Percentiles rank a stretch among this genome's conserved stretches.
Evolutionary conservation across 2,888 invertebrate species (phyloP).

Genomic region (Xylophagus ater): DNA sequence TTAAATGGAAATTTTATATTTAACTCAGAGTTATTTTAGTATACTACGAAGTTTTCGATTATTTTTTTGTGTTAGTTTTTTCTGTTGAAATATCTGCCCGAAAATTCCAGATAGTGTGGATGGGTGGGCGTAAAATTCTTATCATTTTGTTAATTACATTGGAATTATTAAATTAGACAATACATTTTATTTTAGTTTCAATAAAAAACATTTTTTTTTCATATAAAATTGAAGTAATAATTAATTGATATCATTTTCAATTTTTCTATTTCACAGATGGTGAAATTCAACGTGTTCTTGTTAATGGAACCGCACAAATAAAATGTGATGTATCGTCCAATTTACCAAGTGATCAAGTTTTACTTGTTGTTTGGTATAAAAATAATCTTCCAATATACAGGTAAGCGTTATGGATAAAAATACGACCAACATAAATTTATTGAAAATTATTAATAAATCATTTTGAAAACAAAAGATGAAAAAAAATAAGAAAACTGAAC

Average conservation of each 20-base stretch:
- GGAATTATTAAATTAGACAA: no score
- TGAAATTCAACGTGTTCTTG: conserved; percentile 42
- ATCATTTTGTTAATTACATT: no score
- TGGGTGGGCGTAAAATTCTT: no score
- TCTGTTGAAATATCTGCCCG: no score
- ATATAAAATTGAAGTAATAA: not conserved
- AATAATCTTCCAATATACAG: conserved; percentile 84
- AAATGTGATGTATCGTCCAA: conserved; percentile 79
- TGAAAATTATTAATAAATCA: no score
- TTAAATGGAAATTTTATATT: no score
- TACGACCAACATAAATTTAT: not conserved
- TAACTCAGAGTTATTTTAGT: no score
- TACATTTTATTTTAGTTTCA: no score
- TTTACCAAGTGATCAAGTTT: conserved; percentile 63
- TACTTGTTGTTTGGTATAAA: conserved; percentile 85
- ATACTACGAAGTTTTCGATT: no score
- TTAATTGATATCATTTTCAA: conserved; percentile 2
- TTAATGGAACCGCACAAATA: conserved; percentile 66
- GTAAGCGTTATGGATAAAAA: conserved; percentile 40
- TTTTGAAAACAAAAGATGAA: no score
- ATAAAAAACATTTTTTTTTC: not conserved
- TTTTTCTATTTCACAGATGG: conserved; percentile 32
- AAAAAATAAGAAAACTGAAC: not conserved
- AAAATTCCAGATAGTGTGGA: no score
- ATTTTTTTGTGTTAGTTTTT: no score